phyloP scores from a whole-genome alignment of 2,888 invertebrate genomes.

The Boloria euphrosyne region DNA sequence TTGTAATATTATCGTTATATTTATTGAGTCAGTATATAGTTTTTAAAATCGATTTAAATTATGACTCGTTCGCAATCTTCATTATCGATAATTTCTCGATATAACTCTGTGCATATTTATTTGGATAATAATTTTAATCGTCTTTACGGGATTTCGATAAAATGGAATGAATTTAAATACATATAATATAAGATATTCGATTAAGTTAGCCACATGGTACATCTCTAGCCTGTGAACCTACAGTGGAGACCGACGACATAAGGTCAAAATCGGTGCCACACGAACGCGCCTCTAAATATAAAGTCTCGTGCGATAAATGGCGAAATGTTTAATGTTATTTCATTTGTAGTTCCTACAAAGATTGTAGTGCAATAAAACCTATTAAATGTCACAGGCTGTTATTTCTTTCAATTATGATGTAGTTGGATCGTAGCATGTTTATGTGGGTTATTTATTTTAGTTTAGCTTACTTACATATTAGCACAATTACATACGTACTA shows the following conservation, averaged over 20 bases:
- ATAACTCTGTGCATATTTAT: too few relatives aligned
- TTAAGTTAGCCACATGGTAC: slow-evolving; percentile 28
- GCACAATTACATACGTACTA: too few relatives aligned
- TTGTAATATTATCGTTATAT: not conserved
- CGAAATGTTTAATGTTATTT: slow-evolving; percentile 72
- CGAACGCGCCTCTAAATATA: slow-evolving; percentile 70
- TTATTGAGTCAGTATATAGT: too few relatives aligned
- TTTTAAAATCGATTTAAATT: too few relatives aligned
- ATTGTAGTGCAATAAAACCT: slow-evolving; percentile 32
- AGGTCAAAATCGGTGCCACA: slow-evolving; percentile 75
- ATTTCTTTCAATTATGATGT: slow-evolving; percentile 19
- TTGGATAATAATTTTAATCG: too few relatives aligned
- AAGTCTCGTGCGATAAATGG: slow-evolving; percentile 69
- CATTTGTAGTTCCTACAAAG: slow-evolving; percentile 57
- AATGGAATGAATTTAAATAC: too few relatives aligned
- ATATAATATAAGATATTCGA: slow-evolving; percentile 29
- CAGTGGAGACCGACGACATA: slow-evolving; percentile 75
- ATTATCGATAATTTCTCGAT: too few relatives aligned
- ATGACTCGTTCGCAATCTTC: too few relatives aligned
- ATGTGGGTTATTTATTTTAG: too few relatives aligned
- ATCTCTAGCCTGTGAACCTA: slow-evolving; percentile 63
- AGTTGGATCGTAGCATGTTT: not conserved
- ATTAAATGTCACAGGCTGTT: slow-evolving; percentile 32
- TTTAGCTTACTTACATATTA: too few relatives aligned
- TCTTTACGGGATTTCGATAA: too few relatives aligned